Conservation (phyloP, 1,140 invertebrate genomes). For the Choristoneura fumiferana region DNA sequence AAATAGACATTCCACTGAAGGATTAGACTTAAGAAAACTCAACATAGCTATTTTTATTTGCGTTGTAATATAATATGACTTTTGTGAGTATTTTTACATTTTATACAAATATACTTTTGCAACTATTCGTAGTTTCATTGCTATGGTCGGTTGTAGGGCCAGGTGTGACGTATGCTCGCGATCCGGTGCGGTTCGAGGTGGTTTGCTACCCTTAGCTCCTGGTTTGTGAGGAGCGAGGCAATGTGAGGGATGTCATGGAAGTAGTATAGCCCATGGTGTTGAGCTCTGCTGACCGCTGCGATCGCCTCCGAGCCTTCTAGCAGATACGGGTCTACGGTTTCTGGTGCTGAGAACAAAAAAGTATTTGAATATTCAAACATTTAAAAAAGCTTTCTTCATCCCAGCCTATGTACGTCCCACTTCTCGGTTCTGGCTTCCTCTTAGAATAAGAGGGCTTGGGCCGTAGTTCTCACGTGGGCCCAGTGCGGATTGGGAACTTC, state of each 20-base stretch:
- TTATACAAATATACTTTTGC: slow-evolving; percentile 30
- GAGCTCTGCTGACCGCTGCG: slow-evolving; percentile 74
- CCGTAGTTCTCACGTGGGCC: too few relatives aligned
- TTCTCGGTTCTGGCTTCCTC: too few relatives aligned
- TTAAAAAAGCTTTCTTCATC: too few relatives aligned
- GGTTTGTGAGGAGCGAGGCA: slow-evolving; percentile 79
- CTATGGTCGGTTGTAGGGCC: slow-evolving; percentile 78
- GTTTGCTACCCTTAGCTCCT: slow-evolving; percentile 79
- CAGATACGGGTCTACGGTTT: slow-evolving; percentile 72
- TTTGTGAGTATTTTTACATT: slow-evolving; percentile 13
- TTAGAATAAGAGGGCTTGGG: too few relatives aligned
- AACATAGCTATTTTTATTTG: not conserved
- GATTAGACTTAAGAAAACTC: too few relatives aligned
- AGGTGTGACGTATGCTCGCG: slow-evolving; percentile 79
- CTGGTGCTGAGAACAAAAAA: slow-evolving; percentile 35
- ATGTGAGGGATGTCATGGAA: slow-evolving; percentile 82
- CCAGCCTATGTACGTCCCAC: too few relatives aligned
- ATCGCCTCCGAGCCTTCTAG: slow-evolving; percentile 76
- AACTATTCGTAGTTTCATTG: slow-evolving; percentile 20
- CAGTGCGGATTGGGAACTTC: too few relatives aligned
- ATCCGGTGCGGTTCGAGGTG: slow-evolving; percentile 79
- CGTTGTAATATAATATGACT: not conserved
- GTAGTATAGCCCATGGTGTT: slow-evolving; percentile 78
- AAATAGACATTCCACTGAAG: too few relatives aligned
- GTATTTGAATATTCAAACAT: too few relatives aligned